These are phyloP conservation scores for Pomacea canaliculata DNA, from an alignment of 2,888 invertebrate genomes.

Conservation along the genomic window DNA sequence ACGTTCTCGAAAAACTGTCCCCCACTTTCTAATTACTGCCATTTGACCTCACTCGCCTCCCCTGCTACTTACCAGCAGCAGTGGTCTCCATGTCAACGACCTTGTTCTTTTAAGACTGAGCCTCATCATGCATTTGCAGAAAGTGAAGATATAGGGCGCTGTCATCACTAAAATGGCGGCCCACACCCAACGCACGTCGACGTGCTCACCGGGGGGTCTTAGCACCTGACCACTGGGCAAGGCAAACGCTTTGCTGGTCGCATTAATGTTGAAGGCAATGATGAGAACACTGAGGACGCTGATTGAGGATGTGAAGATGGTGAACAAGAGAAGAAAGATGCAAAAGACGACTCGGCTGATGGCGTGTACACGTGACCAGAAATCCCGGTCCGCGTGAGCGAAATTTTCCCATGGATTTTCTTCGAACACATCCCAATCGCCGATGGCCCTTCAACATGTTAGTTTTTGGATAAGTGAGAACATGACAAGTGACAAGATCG, in stretches of 20 bases:
- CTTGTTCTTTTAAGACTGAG: conserved; percentile 45
- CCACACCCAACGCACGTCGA: conserved; percentile 58
- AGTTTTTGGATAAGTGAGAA: neutral
- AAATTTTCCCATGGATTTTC: conserved; percentile 18
- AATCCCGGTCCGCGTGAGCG: conserved; percentile 9
- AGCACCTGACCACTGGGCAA: neutral
- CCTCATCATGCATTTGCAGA: conserved; percentile 39
- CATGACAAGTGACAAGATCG: too few relatives aligned
- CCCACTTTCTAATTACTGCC: too few relatives aligned
- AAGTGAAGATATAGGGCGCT: conserved; percentile 51
- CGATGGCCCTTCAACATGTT: neutral
- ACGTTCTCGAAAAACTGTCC: too few relatives aligned
- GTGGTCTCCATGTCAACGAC: conserved; percentile 29
- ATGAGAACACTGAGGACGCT: conserved; percentile 4
- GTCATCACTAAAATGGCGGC: conserved; percentile 45
- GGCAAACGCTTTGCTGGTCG: neutral
- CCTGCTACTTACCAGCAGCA: conserved; percentile 43
- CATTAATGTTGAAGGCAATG: conserved; percentile 20
- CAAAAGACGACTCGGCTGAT: conserved; percentile 8
- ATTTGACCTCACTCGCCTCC: too few relatives aligned
- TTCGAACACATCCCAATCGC: conserved; percentile 17
- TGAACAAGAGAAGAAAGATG: conserved; percentile 7
- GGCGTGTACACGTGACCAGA: conserved; percentile 11
- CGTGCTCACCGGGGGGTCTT: neutral
- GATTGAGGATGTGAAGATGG: neutral